phyloP scores from a whole-genome alignment of 2,888 invertebrate genomes.

The Archips xylosteana region DNA sequence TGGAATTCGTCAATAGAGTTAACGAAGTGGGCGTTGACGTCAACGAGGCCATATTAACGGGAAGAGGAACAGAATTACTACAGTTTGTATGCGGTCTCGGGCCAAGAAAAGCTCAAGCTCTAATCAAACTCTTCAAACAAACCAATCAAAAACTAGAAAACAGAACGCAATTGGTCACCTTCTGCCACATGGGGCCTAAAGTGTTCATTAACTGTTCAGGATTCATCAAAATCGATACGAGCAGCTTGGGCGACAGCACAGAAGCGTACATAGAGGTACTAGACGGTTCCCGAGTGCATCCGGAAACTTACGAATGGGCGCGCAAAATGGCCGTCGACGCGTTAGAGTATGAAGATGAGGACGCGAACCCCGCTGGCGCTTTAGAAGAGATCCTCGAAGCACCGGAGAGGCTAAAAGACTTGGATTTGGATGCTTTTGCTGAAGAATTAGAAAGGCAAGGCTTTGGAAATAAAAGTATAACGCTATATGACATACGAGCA shows the following conservation, averaged over 20 bases:
- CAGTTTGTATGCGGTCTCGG: constrained; percentile 99
- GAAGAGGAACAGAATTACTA: constrained; percentile 94
- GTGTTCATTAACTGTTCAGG: constrained; percentile 99
- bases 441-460: constrained; percentile 97
- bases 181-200: constrained; percentile 98
- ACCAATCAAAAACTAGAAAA: constrained; percentile 97
- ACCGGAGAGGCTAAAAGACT: constrained; percentile 96
- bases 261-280: constrained; percentile 98
- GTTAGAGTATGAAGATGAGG: constrained; percentile 98
- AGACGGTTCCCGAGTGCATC: constrained; percentile 99
- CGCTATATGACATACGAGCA: constrained; percentile 97
- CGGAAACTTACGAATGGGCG: constrained; percentile 99
- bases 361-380: constrained; percentile 98
- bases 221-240: constrained; percentile 99
- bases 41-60: constrained; percentile 95
- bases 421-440: constrained; percentile 99
- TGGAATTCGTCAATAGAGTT: constrained; percentile 97
- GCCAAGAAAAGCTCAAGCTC: constrained; percentile 95
- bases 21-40: constrained; percentile 99
- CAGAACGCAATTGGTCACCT: constrained; percentile 96
- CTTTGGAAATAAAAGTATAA: constrained; percentile 95
- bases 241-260: constrained; percentile 96
- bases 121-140: constrained; percentile 94
- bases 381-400: constrained; percentile 98
- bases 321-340: constrained; percentile 99